Evolutionary conservation across 2,797 vertebrate genomes (phyloP).

Genomic region (Gallinago nigripennis): DNA sequence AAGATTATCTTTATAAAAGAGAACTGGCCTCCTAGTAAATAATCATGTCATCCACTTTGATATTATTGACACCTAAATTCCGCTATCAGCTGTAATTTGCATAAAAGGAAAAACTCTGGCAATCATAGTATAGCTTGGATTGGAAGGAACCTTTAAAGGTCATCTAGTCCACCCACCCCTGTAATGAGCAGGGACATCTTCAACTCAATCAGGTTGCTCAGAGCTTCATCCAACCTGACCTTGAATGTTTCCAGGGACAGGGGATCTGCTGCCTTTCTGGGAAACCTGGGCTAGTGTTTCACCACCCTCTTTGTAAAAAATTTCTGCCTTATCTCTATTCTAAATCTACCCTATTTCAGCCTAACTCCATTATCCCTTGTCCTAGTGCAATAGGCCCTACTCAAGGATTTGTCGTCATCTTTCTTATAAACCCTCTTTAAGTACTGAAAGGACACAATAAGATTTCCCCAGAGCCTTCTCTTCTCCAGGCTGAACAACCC

Average conservation of each 20-base stretch:
- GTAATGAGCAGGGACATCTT: too few species aligned
- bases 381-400: background rate
- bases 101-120: background rate
- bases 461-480: background rate
- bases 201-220: background rate
- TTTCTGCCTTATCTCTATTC: background rate
- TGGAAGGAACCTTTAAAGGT: background rate
- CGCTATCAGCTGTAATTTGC: slow-evolving; percentile 33
- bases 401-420: background rate
- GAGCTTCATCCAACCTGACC: background rate
- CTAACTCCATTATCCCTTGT: background rate
- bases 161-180: background rate
- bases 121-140: background rate
- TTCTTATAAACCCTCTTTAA: background rate
- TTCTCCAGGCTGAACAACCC: background rate
- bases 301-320: background rate
- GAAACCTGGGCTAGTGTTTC: background rate
- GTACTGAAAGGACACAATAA: background rate
- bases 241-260: background rate
- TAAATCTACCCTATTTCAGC: background rate
- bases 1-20: background rate
- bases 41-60: background rate
- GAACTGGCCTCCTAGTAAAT: background rate
- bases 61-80: slow-evolving; percentile 41
- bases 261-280: background rate